Base-by-base conservation (phyloP, 2,888 invertebrate species). In the Drosophila quinaria region DNA sequence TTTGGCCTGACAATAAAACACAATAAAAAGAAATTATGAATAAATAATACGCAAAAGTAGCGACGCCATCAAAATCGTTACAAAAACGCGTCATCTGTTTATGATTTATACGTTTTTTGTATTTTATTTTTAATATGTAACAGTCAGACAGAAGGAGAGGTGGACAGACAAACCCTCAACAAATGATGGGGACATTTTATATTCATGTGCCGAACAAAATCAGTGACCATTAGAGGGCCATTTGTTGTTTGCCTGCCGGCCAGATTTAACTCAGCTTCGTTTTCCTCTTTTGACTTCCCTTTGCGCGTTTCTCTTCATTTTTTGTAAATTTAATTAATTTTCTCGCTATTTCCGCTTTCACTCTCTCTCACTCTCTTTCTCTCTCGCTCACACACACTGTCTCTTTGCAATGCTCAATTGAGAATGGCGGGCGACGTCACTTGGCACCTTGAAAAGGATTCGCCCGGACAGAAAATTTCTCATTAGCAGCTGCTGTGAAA, bases 1-100 rank as follows among this genome's bases (percentile, higher is more conserved):
- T 67, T 66, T 63, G 61, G 52, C 56, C 81, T 54, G 72, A 76
- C 83, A 85, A 86, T 86, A 87, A 87, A 87, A 83, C 74, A 86
- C 80, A 81, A 87, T 87, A 87, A 87, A 86, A 84, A 80, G 76
- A 86, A 87, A 85, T 87, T 87, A 86, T 87, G 86, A 87, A 87
- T 87, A 87, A 87, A 85, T 81, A 86, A 85, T 84, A 66, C 70
- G 80, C 75, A 84, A 85, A 85, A 83, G 82, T 82, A 82, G 72
- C 72, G 67, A 70, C 55, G 62, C 62, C 70, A 49, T 54, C 62
- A 67, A 76, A 70, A 72, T 44, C 55, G 59, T 29, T 54, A 58
- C 59, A 68, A 69, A 75, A 68, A 63, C 61, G 79, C 82, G 87
- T 77, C 87, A 87, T 86, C 87, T 87, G 87, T 80, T 85, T 81